Conservation (phyloP, 2,888 invertebrate species). For the Leptopterna dolabrata region DNA sequence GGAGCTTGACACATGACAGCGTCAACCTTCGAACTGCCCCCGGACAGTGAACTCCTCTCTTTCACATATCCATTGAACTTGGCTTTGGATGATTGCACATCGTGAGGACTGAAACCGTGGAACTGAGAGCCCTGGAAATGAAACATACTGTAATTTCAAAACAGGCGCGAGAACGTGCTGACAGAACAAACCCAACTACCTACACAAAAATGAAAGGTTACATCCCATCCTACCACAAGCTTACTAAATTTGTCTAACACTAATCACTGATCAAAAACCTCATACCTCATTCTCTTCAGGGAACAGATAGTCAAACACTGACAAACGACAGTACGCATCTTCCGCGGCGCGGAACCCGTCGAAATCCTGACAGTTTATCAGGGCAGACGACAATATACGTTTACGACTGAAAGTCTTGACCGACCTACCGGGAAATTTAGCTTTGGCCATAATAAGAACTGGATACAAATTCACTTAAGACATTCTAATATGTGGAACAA, state of each 20-base stretch:
- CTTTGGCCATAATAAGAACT: conserved; percentile 38
- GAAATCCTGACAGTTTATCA: conserved; percentile 31
- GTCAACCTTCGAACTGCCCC: conserved; percentile 26
- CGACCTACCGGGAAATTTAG: conserved; percentile 42
- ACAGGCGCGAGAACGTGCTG: background rate
- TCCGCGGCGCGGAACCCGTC: conserved; percentile 69
- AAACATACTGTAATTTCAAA: conserved; percentile 27
- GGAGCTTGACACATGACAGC: conserved; percentile 13
- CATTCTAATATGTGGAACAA: conserved; percentile 46
- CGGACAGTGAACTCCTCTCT: conserved; percentile 54
- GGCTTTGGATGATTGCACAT: conserved; percentile 49
- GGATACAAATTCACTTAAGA: background rate
- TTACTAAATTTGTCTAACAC: background rate
- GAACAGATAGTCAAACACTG: conserved; percentile 67
- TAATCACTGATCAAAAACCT: background rate
- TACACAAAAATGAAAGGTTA: background rate
- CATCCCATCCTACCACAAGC: background rate
- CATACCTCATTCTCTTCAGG: conserved; percentile 67
- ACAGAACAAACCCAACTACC: background rate
- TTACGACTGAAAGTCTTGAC: conserved; percentile 33
- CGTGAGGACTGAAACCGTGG: conserved; percentile 66
- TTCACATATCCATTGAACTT: conserved; percentile 12
- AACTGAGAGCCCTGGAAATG: conserved; percentile 66
- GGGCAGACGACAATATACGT: conserved; percentile 11
- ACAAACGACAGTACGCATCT: conserved; percentile 68